Percentiles rank a stretch among this genome's conserved stretches.
Conservation (phyloP, 2,797 vertebrate species). For the Antrozous pallidus region DNA sequence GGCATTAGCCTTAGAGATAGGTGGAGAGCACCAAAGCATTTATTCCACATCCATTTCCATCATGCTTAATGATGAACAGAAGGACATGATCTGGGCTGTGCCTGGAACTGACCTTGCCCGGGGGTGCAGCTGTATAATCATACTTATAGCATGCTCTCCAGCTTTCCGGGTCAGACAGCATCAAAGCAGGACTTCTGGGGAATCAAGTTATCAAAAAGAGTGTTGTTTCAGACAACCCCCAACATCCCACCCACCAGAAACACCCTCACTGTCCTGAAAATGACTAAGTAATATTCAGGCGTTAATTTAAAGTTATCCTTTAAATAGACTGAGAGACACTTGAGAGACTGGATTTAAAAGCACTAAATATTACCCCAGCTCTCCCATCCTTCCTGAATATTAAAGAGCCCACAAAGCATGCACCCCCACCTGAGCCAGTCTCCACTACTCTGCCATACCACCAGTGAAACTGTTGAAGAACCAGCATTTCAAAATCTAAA, state of each 20-base stretch:
- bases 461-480: background rate
- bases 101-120: background rate
- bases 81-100: rapidly evolving
- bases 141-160: background rate
- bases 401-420: background rate
- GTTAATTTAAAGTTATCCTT: background rate
- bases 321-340: background rate
- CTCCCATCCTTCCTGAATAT: too few species aligned
- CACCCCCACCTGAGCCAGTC: too few species aligned
- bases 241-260: background rate
- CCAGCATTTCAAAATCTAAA: background rate
- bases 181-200: too few species aligned
- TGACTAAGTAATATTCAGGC: background rate
- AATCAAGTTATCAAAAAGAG: background rate
- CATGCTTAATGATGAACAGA: background rate
- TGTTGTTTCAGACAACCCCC: background rate
- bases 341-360: background rate
- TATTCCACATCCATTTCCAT: background rate
- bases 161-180: background rate
- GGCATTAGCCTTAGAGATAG: background rate
- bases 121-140: background rate
- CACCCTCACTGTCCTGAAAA: background rate
- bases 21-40: too few species aligned
- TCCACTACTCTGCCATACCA: background rate
- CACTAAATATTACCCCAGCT: background rate